These are phyloP conservation scores for Anabas testudineus DNA, from an alignment of 2,797 vertebrate species.

Conservation along the genomic window DNA sequence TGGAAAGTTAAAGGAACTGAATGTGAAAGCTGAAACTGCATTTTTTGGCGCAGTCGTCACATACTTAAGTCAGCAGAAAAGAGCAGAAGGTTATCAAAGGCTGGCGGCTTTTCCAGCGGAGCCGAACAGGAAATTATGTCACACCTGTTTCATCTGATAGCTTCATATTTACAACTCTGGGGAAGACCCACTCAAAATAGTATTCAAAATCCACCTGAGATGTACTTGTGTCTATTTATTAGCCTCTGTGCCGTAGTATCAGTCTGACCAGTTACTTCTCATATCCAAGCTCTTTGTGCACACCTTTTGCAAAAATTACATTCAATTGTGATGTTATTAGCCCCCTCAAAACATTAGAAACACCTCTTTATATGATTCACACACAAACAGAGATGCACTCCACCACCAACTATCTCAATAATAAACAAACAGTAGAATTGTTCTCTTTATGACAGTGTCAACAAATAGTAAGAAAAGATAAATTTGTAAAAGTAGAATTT, in stretches of 20 bases:
- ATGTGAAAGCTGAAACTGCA: slow-evolving; percentile 55
- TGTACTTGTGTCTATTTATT: slow-evolving; percentile 16
- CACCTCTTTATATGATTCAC: no score
- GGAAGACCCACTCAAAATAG: slow-evolving; percentile 32
- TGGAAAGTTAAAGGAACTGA: slow-evolving; percentile 8
- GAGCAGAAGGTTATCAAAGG: slow-evolving; percentile 51
- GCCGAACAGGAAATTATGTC: slow-evolving; percentile 60
- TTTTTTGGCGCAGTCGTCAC: slow-evolving; percentile 33
- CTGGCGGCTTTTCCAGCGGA: slow-evolving; percentile 43
- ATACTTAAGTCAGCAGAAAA: slow-evolving; percentile 60
- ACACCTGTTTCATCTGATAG: slow-evolving; percentile 55
- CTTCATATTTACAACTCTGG: slow-evolving; percentile 49
- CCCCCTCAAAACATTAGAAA: no score
- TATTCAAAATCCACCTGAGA: slow-evolving; percentile 4
- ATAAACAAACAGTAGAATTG: no score
- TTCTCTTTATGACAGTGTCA: no score
- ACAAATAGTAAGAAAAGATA: no score
- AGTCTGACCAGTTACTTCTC: background rate
- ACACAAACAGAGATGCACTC: no score
- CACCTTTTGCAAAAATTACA: slow-evolving; percentile 5
- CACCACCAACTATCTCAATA: no score
- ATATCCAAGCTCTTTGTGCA: slow-evolving; percentile 17
- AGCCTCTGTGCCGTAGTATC: background rate
- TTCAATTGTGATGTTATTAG: no score
- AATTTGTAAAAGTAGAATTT: no score